phyloP scores from a whole-genome alignment of 1,140 invertebrate genomes.

The Lineus longissimus region DNA sequence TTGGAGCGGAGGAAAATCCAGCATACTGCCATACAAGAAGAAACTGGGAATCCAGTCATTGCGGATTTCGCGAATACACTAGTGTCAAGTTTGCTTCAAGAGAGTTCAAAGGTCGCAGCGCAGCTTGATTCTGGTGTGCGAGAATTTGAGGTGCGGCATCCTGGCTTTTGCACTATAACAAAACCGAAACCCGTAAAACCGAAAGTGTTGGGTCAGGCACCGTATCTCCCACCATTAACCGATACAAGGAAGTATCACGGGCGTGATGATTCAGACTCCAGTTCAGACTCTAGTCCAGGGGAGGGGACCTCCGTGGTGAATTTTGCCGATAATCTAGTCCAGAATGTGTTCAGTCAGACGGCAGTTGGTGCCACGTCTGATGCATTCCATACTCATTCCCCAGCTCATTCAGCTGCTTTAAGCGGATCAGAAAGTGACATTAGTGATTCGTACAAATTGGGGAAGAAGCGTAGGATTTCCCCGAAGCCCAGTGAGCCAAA shows the following conservation, averaged over 20 bases:
- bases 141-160: constrained; percentile 17
- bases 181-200: neutral
- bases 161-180: neutral
- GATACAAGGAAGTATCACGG: constrained; percentile 3
- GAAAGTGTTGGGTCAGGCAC: neutral
- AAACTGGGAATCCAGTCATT: constrained; percentile 22
- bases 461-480: too few species aligned
- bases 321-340: too few species aligned
- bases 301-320: neutral
- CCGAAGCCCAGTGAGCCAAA: too few species aligned
- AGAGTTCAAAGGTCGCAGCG: constrained; percentile 26
- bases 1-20: constrained; percentile 23
- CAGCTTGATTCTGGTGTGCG: constrained; percentile 20
- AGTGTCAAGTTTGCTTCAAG: constrained; percentile 25
- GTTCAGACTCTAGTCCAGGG: neutral
- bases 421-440: too few species aligned
- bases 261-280: neutral
- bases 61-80: constrained; percentile 35
- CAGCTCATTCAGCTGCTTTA: too few species aligned
- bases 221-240: constrained; percentile 4
- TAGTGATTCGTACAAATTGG: too few species aligned
- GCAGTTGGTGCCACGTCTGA: too few species aligned
- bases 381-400: too few species aligned
- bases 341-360: too few species aligned
- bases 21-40: constrained; percentile 43